These are phyloP conservation scores for Salvelinus fontinalis DNA, from an alignment of 2,113 vertebrate genomes.

Conservation along the genomic window DNA sequence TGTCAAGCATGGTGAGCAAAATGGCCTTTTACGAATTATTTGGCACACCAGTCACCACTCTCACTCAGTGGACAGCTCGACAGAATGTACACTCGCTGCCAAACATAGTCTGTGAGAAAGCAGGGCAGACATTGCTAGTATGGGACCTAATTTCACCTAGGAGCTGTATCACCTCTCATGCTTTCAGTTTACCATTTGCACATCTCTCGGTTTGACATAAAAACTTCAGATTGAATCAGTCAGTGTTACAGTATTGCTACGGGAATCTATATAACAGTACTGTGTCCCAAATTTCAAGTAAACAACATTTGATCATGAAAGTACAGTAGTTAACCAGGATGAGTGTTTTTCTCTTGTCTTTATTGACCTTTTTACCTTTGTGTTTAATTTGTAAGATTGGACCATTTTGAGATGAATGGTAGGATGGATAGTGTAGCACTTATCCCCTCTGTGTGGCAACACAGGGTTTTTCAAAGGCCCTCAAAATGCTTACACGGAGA, in stretches of 20 bases:
- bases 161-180: background rate
- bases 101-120: background rate
- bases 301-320: background rate
- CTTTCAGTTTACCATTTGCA: background rate
- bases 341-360: background rate
- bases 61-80: background rate
- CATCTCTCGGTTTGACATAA: no score
- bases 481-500: slow-evolving; percentile 36
- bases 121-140: background rate
- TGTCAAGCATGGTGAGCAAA: background rate
- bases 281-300: background rate
- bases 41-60: background rate
- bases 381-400: background rate
- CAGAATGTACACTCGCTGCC: slow-evolving; percentile 1
- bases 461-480: background rate
- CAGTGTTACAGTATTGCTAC: background rate
- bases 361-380: background rate
- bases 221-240: background rate
- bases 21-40: slow-evolving; percentile 2
- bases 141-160: background rate
- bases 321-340: background rate
- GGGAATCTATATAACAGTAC: background rate
- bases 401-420: background rate
- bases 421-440: background rate
- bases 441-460: background rate